phyloP scores from a whole-genome alignment of 2,113 vertebrate species.

The Colaptes auratus region DNA sequence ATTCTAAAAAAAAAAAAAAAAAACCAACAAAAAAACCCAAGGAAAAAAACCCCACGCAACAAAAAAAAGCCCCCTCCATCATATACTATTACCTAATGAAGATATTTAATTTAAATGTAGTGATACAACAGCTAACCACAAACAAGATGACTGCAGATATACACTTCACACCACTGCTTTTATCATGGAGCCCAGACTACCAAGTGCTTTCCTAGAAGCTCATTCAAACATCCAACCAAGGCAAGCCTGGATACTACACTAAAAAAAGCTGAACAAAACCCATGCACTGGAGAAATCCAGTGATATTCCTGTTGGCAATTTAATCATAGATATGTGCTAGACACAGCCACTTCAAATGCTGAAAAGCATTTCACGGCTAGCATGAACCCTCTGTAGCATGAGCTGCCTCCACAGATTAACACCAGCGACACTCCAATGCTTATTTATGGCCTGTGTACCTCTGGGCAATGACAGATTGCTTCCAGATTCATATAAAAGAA shows the following conservation, averaged over 20 bases:
- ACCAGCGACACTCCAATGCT: background rate
- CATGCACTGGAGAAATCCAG: background rate
- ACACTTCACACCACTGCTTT: background rate
- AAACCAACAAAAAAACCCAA: background rate
- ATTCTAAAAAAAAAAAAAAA: background rate
- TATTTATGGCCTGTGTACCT: slow-evolving; percentile 21
- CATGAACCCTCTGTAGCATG: background rate
- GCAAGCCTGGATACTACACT: background rate
- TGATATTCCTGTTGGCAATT: background rate
- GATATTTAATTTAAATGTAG: background rate
- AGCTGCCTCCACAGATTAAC: slow-evolving; percentile 34
- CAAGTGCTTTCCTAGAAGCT: background rate
- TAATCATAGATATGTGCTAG: background rate
- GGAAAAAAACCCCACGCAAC: no score
- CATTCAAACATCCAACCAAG: background rate
- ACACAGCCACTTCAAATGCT: slow-evolving; percentile 7
- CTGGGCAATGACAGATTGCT: slow-evolving; percentile 48
- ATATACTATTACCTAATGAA: background rate
- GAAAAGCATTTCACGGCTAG: background rate
- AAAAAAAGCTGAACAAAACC: background rate
- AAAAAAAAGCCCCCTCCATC: background rate
- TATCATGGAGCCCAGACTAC: background rate
- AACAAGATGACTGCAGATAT: background rate
- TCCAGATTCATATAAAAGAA: slow-evolving; percentile 9
- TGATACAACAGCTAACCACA: background rate